Evolutionary conservation across 2,888 invertebrate species (phyloP), one percentile per base, ranked within the genome.

Genomic region (Toxonevra muliebris): DNA sequence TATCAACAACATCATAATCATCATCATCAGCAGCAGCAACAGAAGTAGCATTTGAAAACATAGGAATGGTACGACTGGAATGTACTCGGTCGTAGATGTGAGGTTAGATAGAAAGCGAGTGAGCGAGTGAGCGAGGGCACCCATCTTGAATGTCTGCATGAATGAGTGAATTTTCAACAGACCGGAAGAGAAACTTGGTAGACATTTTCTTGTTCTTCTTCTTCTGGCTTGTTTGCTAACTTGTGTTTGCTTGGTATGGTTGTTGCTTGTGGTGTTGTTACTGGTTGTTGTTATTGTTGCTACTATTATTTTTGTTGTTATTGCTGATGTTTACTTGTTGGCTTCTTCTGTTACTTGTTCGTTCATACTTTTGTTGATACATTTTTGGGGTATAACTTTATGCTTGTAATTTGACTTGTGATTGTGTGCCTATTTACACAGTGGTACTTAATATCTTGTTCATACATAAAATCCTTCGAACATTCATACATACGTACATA

Each of bases 261-360:
- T 19, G 43, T 66, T 41, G 59, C 53, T 48, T n/a, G 48, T 61
- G 41, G 13, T 57, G 41, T 53, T 54, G 15, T 65, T 45, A 52
- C 40, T 41, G 42, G 57, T 63, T 41, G 42, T 60, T 63, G 58
- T 57, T 63, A 50, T 64, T 64, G 59, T 11, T 59, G 54, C 52
- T 57, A 55, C 57, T 61, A 62, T 55, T 69, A 43, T 66, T 58
- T 45, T 61, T 54, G 41, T 59, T 60, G 59, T 50, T 61, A 53
- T 68, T 68, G 54, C 48, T 64, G 61, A 52, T 65, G 61, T 45
- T 48, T 54, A 45, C 61, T 57, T 30, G 60, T 68, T 60, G 59
- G 41, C 19, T 57, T 30, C 41, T 41, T 60, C 60, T 58, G 53
- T 58, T 42, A 19, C 57, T 15, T 4, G 20, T 62, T 64, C 7